phyloP scores from a whole-genome alignment of 2,113 vertebrate genomes.

The Oxyruncus cristatus region DNA sequence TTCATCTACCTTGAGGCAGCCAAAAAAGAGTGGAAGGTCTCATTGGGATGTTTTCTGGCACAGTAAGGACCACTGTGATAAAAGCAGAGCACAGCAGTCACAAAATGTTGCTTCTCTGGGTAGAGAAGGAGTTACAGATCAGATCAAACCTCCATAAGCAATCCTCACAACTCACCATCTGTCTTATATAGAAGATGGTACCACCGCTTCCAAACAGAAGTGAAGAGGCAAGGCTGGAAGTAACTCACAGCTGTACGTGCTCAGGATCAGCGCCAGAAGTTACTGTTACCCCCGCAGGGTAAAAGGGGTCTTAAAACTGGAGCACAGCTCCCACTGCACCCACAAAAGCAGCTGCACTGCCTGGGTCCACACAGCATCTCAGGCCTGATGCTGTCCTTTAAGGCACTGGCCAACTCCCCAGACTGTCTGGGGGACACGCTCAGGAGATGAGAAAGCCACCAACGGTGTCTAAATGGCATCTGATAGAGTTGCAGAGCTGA shows the following conservation, averaged over 20 bases:
- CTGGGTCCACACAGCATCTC: background rate
- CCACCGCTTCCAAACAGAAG: background rate
- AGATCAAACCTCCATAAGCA: background rate
- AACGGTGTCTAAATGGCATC: background rate
- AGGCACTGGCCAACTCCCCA: background rate
- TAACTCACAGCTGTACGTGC: background rate
- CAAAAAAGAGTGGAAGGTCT: background rate
- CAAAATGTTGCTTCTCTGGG: background rate
- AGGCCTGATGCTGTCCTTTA: background rate
- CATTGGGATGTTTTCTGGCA: background rate
- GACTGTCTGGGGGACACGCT: background rate
- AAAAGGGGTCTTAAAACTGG: background rate
- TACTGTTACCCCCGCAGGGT: accelerated
- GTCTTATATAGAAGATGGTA: accelerated
- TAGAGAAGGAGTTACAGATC: background rate
- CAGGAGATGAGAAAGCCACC: background rate
- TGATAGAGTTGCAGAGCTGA: background rate
- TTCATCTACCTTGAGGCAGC: background rate
- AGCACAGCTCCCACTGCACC: background rate
- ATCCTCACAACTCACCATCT: background rate
- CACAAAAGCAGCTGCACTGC: background rate
- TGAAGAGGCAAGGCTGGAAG: background rate
- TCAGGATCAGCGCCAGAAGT: background rate
- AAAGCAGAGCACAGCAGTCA: background rate
- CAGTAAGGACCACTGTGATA: background rate